Conservation (phyloP, 2,797 vertebrate genomes). For the Cynopterus sphinx region DNA sequence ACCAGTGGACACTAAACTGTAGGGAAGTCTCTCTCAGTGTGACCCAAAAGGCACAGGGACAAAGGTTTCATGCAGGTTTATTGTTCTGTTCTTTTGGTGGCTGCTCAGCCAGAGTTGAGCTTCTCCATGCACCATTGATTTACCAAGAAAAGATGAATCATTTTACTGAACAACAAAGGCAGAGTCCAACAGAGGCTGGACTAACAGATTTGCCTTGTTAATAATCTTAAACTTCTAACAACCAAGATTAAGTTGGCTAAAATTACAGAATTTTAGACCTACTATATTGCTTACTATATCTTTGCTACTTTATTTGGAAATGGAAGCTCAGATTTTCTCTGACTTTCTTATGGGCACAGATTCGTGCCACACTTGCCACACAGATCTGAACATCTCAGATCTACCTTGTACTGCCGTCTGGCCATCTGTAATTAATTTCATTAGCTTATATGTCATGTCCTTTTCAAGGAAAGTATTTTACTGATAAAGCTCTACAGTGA, state of each 20-base stretch:
- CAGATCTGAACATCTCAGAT: neutral
- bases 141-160: neutral
- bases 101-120: neutral
- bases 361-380: too few species aligned
- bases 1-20: neutral
- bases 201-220: neutral
- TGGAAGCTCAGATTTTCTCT: neutral
- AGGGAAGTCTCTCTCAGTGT: neutral
- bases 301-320: neutral
- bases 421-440: neutral
- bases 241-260: neutral
- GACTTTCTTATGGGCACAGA: neutral
- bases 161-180: neutral
- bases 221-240: slow-evolving; percentile 12
- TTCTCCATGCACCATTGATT: neutral
- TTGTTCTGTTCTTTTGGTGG: neutral
- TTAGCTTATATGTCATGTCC: neutral
- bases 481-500: neutral
- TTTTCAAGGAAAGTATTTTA: neutral
- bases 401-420: neutral
- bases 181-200: neutral
- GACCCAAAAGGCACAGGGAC: neutral
- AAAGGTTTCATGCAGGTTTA: neutral
- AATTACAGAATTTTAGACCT: neutral
- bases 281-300: neutral